phyloP scores from a whole-genome alignment of 2,888 invertebrate species.

The Drosophila antonietae region DNA sequence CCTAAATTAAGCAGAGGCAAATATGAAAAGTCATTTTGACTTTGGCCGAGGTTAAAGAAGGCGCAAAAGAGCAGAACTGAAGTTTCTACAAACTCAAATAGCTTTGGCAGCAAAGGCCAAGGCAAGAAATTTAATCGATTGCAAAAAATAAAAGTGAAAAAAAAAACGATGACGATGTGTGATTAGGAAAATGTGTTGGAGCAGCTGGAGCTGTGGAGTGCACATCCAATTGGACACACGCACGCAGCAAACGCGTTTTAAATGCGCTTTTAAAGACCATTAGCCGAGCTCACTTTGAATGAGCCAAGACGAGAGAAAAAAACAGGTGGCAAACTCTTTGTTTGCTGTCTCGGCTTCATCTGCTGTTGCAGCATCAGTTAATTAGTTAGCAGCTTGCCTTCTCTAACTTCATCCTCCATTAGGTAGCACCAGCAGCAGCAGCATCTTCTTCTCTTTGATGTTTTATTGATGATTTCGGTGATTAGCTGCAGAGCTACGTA shows the following conservation, averaged over 20 bases:
- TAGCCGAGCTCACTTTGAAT: conserved; percentile 23
- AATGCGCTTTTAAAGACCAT: conserved; percentile 73
- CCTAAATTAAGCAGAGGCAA: neutral
- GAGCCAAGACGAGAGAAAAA: conserved; percentile 27
- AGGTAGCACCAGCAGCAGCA: conserved; percentile 3
- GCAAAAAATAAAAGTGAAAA: conserved; percentile 19
- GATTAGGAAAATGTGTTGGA: conserved; percentile 30
- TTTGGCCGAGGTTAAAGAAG: neutral
- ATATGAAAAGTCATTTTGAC: conserved; percentile 40
- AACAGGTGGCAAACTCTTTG: conserved; percentile 49
- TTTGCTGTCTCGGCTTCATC: conserved; percentile 9
- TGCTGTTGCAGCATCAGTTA: conserved; percentile 32
- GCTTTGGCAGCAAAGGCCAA: conserved; percentile 19
- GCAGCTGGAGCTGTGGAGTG: neutral
- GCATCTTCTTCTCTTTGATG: conserved; percentile 59
- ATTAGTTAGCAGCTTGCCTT: conserved; percentile 44
- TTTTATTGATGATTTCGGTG: conserved; percentile 71
- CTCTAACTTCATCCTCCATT: conserved; percentile 20
- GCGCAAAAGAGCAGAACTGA: conserved; percentile 22
- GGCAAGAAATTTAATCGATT: conserved; percentile 54
- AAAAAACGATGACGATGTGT: conserved; percentile 43
- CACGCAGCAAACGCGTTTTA: conserved; percentile 67
- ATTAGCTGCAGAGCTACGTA: conserved; percentile 45
- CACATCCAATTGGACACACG: conserved; percentile 49
- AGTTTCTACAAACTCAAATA: conserved; percentile 1